Evolutionary conservation across 1,140 invertebrate genomes (phyloP).

Genomic region (Centruroides sculpturatus): DNA sequence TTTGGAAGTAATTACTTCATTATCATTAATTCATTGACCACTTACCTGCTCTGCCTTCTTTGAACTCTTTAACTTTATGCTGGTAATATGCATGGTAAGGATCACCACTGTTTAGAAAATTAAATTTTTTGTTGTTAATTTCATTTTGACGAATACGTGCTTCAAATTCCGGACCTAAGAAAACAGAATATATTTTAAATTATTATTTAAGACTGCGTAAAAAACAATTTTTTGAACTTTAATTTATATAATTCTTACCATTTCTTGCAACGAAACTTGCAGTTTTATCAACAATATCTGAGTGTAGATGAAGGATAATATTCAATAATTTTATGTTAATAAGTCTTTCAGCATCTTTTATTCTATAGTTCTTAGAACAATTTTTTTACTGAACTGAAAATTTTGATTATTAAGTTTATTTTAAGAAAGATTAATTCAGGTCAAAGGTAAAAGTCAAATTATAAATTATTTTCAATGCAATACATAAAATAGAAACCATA

Average conservation of each 20-base stretch:
- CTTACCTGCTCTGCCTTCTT: constrained; percentile 52
- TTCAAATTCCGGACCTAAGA: constrained; percentile 75
- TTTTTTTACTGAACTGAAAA: no score
- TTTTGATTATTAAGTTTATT: no score
- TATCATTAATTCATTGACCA: neutral
- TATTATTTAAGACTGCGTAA: no score
- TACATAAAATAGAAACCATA: no score
- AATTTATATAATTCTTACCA: constrained; percentile 36
- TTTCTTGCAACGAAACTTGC: constrained; percentile 96
- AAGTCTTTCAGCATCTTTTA: no score
- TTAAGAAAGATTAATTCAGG: no score
- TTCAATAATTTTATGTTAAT: neutral
- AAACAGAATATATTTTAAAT: neutral
- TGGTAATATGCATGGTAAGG: constrained; percentile 99
- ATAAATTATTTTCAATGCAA: no score
- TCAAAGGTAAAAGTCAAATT: no score
- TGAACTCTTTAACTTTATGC: constrained; percentile 93
- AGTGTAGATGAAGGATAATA: constrained; percentile 15
- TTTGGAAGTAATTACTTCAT: constrained; percentile 20
- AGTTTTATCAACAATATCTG: constrained; percentile 97
- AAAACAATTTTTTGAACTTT: no score
- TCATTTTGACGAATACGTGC: constrained; percentile 92
- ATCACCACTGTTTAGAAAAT: constrained; percentile 90
- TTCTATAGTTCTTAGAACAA: no score
- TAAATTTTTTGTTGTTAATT: constrained; percentile 93